Conservation (phyloP, 2,797 vertebrate species). For the Paramormyrops hopkinsi region DNA sequence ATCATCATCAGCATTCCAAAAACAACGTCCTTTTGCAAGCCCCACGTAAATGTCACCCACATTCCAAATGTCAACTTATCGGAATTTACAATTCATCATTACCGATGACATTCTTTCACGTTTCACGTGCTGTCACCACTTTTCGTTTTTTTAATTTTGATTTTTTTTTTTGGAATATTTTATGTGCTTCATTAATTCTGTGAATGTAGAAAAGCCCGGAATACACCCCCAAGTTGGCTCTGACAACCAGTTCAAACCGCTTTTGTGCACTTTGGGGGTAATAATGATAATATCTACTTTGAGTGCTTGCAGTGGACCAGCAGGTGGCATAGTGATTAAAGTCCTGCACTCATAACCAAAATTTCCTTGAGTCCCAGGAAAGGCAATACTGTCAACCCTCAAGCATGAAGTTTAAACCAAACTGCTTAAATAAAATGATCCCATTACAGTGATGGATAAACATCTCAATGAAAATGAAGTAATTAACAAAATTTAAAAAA, state of each 20-base stretch:
- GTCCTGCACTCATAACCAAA: not conserved
- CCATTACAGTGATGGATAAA: not conserved
- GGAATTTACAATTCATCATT: slow-evolving; percentile 31
- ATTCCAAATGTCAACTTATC: slow-evolving; percentile 55
- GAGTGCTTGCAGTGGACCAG: not conserved
- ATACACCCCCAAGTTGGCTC: not conserved
- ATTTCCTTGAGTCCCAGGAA: not conserved
- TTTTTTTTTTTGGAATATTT: not conserved
- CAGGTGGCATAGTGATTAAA: not conserved
- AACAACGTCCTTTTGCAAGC: not conserved
- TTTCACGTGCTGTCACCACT: too few relatives aligned
- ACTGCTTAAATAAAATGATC: not conserved
- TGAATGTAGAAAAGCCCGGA: not conserved
- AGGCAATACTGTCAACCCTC: not conserved
- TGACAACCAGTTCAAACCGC: not conserved
- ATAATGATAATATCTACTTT: not conserved
- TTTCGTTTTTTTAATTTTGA: not conserved
- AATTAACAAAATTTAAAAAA: not conserved
- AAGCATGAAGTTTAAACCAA: not conserved
- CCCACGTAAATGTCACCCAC: slow-evolving; percentile 11
- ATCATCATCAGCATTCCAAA: slow-evolving; percentile 7
- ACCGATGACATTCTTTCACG: slow-evolving; percentile 8
- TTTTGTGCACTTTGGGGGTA: not conserved
- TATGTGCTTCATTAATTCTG: not conserved
- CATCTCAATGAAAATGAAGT: not conserved